These are phyloP conservation scores for Ceuthmochares aereus DNA, from an alignment of 2,113 vertebrate species.

Conservation along the genomic window DNA sequence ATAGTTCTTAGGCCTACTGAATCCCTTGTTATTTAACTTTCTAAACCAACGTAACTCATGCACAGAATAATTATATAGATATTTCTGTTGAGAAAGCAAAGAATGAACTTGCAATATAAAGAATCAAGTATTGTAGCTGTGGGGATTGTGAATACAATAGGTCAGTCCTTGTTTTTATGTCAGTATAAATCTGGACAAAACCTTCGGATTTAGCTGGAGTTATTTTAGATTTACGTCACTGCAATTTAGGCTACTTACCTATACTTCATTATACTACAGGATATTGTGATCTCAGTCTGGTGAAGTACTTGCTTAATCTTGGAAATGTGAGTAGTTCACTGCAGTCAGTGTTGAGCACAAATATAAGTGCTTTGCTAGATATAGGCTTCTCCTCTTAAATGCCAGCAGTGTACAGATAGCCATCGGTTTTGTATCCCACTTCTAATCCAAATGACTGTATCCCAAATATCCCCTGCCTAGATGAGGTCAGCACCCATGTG, in stretches of 20 bases:
- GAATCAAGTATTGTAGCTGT: neutral
- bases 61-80: slow-evolving; percentile 1
- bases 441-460: neutral
- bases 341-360: neutral
- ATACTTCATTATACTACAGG: neutral
- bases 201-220: neutral
- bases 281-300: neutral
- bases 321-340: neutral
- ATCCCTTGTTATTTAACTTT: slow-evolving; percentile 44
- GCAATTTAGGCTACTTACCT: neutral
- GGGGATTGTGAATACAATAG: neutral
- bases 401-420: neutral
- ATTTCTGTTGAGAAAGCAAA: slow-evolving; percentile 15
- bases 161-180: neutral
- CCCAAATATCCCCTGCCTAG: neutral
- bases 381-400: neutral
- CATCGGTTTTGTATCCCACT: neutral
- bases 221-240: neutral
- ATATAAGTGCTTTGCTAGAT: neutral
- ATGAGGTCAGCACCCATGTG: neutral
- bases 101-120: neutral
- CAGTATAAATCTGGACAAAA: neutral
- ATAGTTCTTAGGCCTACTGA: slow-evolving; percentile 39
- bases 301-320: neutral
- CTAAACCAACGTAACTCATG: slow-evolving; percentile 5